Percentiles rank a stretch among this genome's conserved stretches.
Conservation (phyloP, 2,888 invertebrate species). For the Sussaba pulchella region DNA sequence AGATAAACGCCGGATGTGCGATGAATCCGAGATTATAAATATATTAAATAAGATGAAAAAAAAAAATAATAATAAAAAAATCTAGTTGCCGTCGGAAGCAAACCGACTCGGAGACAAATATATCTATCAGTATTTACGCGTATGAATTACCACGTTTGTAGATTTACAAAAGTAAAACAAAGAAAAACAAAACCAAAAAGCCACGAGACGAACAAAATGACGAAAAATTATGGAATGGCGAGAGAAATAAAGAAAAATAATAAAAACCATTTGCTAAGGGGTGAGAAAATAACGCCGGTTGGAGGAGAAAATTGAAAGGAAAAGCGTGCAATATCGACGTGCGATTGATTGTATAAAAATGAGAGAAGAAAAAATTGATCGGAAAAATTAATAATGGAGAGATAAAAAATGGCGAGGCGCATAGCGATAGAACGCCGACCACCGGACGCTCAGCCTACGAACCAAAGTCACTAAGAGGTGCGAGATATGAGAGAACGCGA, state of each 20-base stretch:
- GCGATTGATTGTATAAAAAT: conserved; percentile 51
- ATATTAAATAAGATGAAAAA: conserved; percentile 57
- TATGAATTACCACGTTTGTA: conserved; percentile 66
- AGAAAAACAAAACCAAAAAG: conserved; percentile 19
- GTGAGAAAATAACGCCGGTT: conserved; percentile 20
- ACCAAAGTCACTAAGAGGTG: conserved; percentile 57
- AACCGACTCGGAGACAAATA: conserved; percentile 71
- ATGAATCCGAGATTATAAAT: conserved; percentile 65
- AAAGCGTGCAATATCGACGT: conserved; percentile 33
- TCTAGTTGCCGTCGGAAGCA: conserved; percentile 41
- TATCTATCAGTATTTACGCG: conserved; percentile 82
- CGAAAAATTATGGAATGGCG: conserved; percentile 13
- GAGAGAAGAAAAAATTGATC: too few relatives aligned
- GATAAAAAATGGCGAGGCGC: conserved; percentile 29
- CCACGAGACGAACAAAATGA: conserved; percentile 24
- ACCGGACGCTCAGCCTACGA: conserved; percentile 63
- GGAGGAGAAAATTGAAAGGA: background rate
- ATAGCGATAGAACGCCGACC: conserved; percentile 56
- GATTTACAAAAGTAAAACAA: conserved; percentile 51
- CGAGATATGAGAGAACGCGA: conserved; percentile 38
- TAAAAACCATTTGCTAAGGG: conserved; percentile 29
- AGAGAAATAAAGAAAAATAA: background rate
- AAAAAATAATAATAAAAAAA: too few relatives aligned
- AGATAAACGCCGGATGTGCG: conserved; percentile 38
- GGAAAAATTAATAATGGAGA: background rate